Conservation (phyloP, 1,140 invertebrate genomes). For the Neodiprion virginianus region DNA sequence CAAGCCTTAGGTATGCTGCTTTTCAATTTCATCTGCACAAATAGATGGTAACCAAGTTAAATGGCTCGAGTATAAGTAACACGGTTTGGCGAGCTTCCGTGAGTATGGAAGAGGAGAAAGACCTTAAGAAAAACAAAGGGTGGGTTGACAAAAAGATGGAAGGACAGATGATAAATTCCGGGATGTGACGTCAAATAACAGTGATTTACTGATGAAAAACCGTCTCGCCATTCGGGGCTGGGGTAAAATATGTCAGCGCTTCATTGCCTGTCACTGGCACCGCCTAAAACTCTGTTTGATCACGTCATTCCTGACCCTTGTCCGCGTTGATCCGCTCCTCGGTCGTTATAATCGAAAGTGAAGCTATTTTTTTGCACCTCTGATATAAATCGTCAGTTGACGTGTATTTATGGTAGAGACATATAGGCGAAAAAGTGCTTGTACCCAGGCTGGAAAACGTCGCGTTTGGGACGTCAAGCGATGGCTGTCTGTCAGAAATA, state of each 20-base stretch:
- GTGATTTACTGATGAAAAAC: constrained; percentile 5
- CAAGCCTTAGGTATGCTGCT: too few relatives aligned
- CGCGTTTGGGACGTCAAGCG: background rate
- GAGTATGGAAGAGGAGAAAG: too few relatives aligned
- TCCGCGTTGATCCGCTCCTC: background rate
- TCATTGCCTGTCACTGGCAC: background rate
- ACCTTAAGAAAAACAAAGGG: background rate
- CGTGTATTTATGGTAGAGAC: background rate
- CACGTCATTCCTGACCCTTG: background rate
- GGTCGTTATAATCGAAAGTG: too few relatives aligned
- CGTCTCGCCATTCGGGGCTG: background rate
- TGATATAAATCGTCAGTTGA: too few relatives aligned
- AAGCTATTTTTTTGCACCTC: too few relatives aligned
- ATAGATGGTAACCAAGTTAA: too few relatives aligned
- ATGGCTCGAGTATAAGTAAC: too few relatives aligned
- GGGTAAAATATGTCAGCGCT: background rate
- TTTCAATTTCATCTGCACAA: too few relatives aligned
- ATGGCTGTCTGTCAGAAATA: background rate
- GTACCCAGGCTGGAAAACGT: too few relatives aligned
- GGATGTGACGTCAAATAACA: constrained; percentile 4
- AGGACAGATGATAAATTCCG: background rate
- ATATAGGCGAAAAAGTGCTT: too few relatives aligned
- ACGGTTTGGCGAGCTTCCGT: too few relatives aligned
- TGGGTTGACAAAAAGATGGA: background rate
- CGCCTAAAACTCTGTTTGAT: constrained; percentile 1